These are phyloP conservation scores for Heliopora coerulea DNA, from an alignment of 92 coral and sea anemone species.

Conservation along the genomic window DNA sequence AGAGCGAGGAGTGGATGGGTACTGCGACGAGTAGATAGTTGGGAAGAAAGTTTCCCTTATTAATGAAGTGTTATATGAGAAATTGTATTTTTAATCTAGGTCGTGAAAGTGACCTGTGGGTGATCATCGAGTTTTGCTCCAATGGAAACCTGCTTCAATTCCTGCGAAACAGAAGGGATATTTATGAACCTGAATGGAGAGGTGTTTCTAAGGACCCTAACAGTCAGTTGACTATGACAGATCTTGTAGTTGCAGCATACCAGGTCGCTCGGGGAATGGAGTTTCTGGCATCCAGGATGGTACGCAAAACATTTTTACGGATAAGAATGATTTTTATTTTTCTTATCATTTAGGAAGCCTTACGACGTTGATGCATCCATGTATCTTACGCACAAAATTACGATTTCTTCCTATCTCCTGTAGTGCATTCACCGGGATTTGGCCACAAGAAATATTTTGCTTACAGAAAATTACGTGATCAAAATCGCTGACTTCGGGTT, in stretches of 20 bases:
- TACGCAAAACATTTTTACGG: constrained; percentile 12
- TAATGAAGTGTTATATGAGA: background rate
- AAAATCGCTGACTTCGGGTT: constrained; percentile 97
- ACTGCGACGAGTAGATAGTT: too few relatives aligned
- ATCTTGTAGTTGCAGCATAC: constrained; percentile 81
- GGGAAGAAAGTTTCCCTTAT: too few relatives aligned
- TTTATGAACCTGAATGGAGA: constrained; percentile 79
- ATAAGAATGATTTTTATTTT: too few relatives aligned
- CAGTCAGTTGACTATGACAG: constrained; percentile 69
- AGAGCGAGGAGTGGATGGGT: too few relatives aligned
- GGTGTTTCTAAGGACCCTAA: constrained; percentile 92
- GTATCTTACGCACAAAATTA: background rate
- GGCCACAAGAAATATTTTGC: constrained; percentile 94
- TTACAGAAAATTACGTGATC: constrained; percentile 82
- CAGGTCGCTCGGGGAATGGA: constrained; percentile 96
- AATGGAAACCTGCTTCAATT: constrained; percentile 92
- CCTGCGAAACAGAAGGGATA: constrained; percentile 84
- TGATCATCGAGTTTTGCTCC: constrained; percentile 88
- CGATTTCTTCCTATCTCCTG: background rate
- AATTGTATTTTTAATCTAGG: constrained; percentile 43
- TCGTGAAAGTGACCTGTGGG: constrained; percentile 90
- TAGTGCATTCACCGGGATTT: constrained; percentile 96
- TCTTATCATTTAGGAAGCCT: too few relatives aligned
- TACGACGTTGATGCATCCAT: too few relatives aligned
- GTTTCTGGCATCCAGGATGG: constrained; percentile 79